A percentile compares a stretch with the other conserved stretches of the same genome.
Evolutionary conservation across 2,888 invertebrate species (phyloP).

Genomic region (Polydrusus cervinus): DNA sequence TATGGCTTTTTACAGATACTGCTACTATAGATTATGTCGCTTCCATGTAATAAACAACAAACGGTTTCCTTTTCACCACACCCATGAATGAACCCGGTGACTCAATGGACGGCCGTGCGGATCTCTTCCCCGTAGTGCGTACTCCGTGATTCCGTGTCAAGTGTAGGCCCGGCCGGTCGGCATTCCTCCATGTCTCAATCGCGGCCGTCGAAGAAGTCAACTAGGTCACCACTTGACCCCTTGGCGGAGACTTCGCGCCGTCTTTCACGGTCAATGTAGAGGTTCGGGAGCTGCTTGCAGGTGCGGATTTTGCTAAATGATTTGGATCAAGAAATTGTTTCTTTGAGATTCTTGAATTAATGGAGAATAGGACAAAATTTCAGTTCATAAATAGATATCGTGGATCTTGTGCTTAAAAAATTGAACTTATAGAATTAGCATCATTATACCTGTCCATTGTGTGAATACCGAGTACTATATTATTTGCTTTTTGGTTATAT

Average conservation of each 20-base stretch:
- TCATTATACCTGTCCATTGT: too few relatives aligned
- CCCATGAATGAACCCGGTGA: constrained; percentile 26
- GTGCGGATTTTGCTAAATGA: constrained; percentile 1
- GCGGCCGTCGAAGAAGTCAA: constrained; percentile 51
- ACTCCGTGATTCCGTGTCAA: constrained; percentile 57
- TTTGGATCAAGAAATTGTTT: too few relatives aligned
- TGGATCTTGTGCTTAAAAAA: too few relatives aligned
- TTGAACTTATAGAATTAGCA: too few relatives aligned
- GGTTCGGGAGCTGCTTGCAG: constrained; percentile 12
- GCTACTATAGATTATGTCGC: too few relatives aligned
- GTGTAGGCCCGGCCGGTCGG: constrained; percentile 59
- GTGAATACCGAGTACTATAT: too few relatives aligned
- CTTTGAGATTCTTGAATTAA: too few relatives aligned
- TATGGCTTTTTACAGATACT: too few relatives aligned
- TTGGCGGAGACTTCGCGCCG: constrained; percentile 30
- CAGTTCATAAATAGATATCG: too few relatives aligned
- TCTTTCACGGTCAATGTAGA: constrained; percentile 42
- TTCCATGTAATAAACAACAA: not conserved
- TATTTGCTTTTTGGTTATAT: too few relatives aligned
- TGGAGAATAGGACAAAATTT: too few relatives aligned
- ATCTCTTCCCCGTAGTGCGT: constrained; percentile 19
- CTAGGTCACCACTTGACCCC: constrained; percentile 63
- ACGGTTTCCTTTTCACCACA: constrained; percentile 8
- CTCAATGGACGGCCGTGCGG: constrained; percentile 15
- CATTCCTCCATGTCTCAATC: constrained; percentile 47